Base-by-base conservation (phyloP, 2,888 invertebrate species). In the Drosophila mimica region DNA sequence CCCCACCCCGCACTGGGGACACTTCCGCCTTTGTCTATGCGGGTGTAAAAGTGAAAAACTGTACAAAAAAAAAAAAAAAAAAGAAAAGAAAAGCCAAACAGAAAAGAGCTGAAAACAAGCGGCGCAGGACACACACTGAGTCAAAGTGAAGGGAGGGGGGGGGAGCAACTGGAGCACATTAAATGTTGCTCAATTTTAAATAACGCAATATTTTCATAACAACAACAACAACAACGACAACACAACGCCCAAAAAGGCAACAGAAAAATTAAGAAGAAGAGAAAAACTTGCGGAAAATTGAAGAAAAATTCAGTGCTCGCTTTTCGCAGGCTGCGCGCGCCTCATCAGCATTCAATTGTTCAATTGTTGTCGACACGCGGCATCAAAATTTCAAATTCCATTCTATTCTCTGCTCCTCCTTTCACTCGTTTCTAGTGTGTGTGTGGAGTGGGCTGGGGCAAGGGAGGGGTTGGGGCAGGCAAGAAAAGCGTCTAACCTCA, bases 111-210 rank as follows among this genome's bases (percentile, higher is more conserved):
- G 43, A 54, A 40, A 56, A 57, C 25, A 56, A 70, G 64, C 64
- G 51, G 74, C 60, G 61, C 30, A 56, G 75, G 58, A 67, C 70
- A 49, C 70, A 70, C 33, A 70, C 48, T 51, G 58, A 20, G 49
- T 28, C 28, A 46, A n/a, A 20, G 15, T 46, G 58, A 36, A 11
- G 4, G 38, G 33, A 33, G 15, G 15, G 17, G 4, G 38, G 33
- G 46, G 20, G 15, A 28, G 9, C 59, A 60, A 60, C 49, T 33
- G 38, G 17, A 13, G 57, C 67, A 62, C 81, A 80, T 82, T 85
- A 88, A 89, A 89, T 88, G 79, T 88, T 79, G 82, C 75, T 87
- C 81, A 88, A 82, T 88, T 87, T 87, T 78, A 84, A 89, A 83
- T 75, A 84, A 83, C 70, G 77, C 72, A 67, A 74, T 69, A 65